phyloP scores from a whole-genome alignment of 2,113 vertebrate genomes.

The Gambusia holbrooki region DNA sequence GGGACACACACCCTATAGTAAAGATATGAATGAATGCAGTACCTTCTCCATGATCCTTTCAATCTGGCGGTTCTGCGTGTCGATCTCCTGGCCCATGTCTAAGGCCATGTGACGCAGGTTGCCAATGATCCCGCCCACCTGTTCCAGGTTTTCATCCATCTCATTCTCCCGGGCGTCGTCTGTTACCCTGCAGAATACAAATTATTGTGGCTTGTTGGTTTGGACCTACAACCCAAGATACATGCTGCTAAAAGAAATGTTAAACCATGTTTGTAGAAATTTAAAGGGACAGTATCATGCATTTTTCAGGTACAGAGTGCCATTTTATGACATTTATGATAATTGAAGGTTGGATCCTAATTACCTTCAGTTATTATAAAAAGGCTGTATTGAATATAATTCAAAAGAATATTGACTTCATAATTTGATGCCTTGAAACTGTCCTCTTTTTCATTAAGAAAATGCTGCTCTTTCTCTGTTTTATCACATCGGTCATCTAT shows the following conservation, averaged over 20 bases:
- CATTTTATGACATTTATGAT: no score
- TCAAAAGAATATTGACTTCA: no score
- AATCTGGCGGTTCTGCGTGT: constrained; percentile 99
- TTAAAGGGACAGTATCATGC: neutral
- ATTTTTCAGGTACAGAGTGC: no score
- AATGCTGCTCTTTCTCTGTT: no score
- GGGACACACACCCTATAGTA: neutral
- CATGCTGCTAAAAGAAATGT: neutral
- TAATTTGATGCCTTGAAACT: no score
- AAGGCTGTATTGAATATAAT: no score
- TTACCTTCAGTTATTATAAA: no score
- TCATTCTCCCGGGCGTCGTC: constrained; percentile 97
- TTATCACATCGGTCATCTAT: no score
- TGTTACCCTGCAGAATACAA: constrained; percentile 87
- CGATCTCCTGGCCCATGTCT: constrained; percentile 99
- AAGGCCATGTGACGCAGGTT: constrained; percentile 99
- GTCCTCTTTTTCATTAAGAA: no score
- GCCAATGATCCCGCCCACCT: constrained; percentile 97
- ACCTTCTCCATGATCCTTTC: constrained; percentile 99
- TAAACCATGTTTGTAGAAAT: neutral
- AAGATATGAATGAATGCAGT: constrained; percentile 3
- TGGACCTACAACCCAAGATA: neutral
- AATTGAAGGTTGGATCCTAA: no score
- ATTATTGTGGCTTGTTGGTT: neutral
- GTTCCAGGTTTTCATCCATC: constrained; percentile 99